Percentiles rank a stretch among this genome's conserved stretches.
Conservation (phyloP, 2,113 vertebrate species). For the Nanorana parkeri region DNA sequence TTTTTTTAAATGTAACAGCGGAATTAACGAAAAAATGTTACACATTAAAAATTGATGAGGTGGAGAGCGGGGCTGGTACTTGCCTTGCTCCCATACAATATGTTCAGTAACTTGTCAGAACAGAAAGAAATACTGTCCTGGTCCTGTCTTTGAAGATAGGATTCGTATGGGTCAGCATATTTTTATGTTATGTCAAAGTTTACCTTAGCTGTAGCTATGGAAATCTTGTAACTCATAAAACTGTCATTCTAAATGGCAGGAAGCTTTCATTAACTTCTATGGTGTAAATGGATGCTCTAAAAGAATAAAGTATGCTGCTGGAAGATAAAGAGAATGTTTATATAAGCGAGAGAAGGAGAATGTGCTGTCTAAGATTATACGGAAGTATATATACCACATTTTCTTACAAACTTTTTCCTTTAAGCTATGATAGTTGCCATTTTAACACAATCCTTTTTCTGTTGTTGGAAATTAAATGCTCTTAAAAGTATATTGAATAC, state of each 20-base stretch:
- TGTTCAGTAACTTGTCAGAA: conserved; percentile 59
- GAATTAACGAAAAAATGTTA: conserved; percentile 57
- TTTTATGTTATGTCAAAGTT: conserved; percentile 49
- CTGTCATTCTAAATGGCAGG: conserved; percentile 1
- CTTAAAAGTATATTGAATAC: conserved; percentile 24
- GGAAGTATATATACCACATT: neutral
- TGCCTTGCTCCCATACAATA: conserved; percentile 56
- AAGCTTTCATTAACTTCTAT: conserved; percentile 22
- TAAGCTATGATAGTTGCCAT: neutral
- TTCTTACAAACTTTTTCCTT: conserved; percentile 24
- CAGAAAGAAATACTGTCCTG: conserved; percentile 58
- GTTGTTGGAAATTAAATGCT: conserved; percentile 22
- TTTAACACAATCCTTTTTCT: neutral
- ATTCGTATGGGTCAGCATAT: conserved; percentile 45
- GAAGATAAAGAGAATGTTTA: conserved; percentile 42
- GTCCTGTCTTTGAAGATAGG: conserved; percentile 60
- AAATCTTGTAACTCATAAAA: conserved; percentile 59
- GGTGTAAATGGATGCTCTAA: conserved; percentile 42
- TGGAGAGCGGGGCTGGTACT: conserved; percentile 46
- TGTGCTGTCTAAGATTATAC: conserved; percentile 42
- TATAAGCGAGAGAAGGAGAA: conserved; percentile 20
- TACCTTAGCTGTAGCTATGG: neutral
- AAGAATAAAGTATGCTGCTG: conserved; percentile 35
- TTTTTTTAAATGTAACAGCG: neutral
- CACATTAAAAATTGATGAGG: conserved; percentile 59